Conservation (phyloP, 2,888 invertebrate species). For the Drosophila ustulata region DNA sequence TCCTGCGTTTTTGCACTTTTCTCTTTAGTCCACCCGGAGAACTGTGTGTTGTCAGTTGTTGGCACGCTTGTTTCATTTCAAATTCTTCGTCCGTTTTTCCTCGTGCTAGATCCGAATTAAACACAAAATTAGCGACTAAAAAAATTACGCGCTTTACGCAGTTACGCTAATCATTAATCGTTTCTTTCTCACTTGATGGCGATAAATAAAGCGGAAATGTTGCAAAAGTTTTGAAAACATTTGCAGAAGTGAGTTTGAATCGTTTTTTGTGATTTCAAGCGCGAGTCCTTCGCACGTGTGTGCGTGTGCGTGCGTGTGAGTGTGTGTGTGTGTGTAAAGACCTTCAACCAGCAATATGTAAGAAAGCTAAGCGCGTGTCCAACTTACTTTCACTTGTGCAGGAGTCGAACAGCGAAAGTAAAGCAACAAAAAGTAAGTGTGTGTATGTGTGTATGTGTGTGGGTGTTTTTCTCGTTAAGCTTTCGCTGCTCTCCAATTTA, state of each 20-base stretch:
- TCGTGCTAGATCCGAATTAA: constrained; percentile 50
- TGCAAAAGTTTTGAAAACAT: too few species aligned
- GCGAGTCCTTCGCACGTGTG: constrained; percentile 34
- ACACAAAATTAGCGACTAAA: constrained; percentile 19
- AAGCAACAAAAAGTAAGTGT: constrained; percentile 17
- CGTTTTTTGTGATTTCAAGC: constrained; percentile 24
- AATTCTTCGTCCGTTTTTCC: constrained; percentile 29
- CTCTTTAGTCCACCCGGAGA: constrained; percentile 56
- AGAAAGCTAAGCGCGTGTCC: constrained; percentile 64
- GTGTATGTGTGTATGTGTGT: constrained; percentile 26
- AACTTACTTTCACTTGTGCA: constrained; percentile 67
- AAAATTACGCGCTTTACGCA: neutral
- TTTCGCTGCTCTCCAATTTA: constrained; percentile 7
- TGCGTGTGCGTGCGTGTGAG: constrained; percentile 23
- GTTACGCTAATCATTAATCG: constrained; percentile 1
- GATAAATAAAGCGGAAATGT: constrained; percentile 48
- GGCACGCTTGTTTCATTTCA: constrained; percentile 16
- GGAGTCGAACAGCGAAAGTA: constrained; percentile 16
- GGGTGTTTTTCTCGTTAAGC: constrained; percentile 14
- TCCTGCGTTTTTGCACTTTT: constrained; percentile 15
- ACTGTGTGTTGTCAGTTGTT: constrained; percentile 54
- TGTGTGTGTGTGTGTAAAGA: constrained; percentile 47
- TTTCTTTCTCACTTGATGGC: constrained; percentile 28
- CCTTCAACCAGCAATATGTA: constrained; percentile 69
- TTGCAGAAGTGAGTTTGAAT: constrained; percentile 31